These are phyloP conservation scores for Cladorhizidae sp. DNA, from an alignment of 37 sponge, comb jelly and placozoan genomes.

Conservation along the genomic window DNA sequence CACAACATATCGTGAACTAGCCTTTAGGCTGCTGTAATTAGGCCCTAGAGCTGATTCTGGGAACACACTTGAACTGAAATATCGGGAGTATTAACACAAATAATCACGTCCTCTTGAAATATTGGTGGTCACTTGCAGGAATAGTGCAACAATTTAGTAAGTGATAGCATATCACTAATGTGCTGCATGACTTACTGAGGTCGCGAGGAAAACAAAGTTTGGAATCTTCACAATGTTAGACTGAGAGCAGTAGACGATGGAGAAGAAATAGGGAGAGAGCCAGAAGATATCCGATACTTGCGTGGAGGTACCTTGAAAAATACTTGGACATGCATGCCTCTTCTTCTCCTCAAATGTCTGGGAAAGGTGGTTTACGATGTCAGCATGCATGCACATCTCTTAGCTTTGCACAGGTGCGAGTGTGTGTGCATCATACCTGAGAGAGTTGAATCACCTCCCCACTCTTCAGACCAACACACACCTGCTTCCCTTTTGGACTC, in stretches of 20 bases:
- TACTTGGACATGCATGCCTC: slow-evolving; percentile 21
- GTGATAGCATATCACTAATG: too few species aligned
- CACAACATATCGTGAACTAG: too few species aligned
- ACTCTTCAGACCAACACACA: slow-evolving; percentile 74
- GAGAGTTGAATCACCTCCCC: slow-evolving; percentile 57
- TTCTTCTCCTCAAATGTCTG: slow-evolving; percentile 41
- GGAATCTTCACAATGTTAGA: slow-evolving; percentile 5
- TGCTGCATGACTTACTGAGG: slow-evolving; percentile 19
- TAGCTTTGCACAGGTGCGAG: too few species aligned
- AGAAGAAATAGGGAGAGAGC: slow-evolving; percentile 69
- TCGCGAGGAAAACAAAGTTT: slow-evolving; percentile 25
- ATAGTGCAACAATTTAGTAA: too few species aligned
- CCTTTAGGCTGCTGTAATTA: too few species aligned
- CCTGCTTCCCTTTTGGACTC: slow-evolving; percentile 93
- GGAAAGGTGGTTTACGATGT: background rate
- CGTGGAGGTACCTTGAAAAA: slow-evolving; percentile 10
- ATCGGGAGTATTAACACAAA: too few species aligned
- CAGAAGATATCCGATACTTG: slow-evolving; percentile 65
- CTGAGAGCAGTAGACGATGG: slow-evolving; percentile 53
- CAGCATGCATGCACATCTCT: too few species aligned
- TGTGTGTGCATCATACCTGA: too few species aligned
- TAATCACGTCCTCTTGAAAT: too few species aligned
- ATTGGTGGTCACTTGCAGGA: too few species aligned
- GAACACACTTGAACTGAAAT: too few species aligned
- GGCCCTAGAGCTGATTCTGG: too few species aligned